These are phyloP conservation scores for Ostrea denselamellosa DNA, from an alignment of 1,140 invertebrate species.

Conservation along the genomic window DNA sequence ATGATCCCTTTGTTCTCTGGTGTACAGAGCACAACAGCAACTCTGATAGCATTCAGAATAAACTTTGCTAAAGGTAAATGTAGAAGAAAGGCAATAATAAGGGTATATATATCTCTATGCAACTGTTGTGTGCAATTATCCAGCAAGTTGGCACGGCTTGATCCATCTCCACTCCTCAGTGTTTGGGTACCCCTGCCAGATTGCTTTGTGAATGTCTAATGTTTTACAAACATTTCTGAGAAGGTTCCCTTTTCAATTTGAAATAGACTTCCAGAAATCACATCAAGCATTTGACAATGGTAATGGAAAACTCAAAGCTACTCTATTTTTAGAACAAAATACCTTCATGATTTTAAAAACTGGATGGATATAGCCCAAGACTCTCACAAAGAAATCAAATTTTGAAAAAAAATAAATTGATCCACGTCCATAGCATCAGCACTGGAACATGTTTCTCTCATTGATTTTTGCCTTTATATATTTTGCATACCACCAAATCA, in stretches of 20 bases:
- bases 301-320: conserved; percentile 3
- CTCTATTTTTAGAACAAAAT: neutral
- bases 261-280: conserved; percentile 25
- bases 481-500: neutral
- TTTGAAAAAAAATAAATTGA: conserved; percentile 5
- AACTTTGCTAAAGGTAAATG: neutral
- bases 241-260: neutral
- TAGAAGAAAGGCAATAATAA: neutral
- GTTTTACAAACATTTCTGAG: conserved; percentile 25
- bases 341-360: neutral
- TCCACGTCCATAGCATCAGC: neutral
- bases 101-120: conserved; percentile 26
- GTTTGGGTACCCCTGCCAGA: neutral
- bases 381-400: conserved; percentile 26
- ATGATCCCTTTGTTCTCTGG: neutral
- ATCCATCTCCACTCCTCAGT: neutral
- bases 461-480: conserved; percentile 11
- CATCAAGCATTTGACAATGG: conserved; percentile 25
- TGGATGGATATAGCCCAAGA: neutral
- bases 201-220: neutral
- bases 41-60: conserved; percentile 4
- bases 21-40: neutral
- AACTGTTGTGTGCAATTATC: conserved; percentile 1
- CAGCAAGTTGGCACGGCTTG: neutral
- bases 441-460: neutral